Evolutionary conservation across 2,888 invertebrate genomes (phyloP).

Genomic region (Lymantria monacha): DNA sequence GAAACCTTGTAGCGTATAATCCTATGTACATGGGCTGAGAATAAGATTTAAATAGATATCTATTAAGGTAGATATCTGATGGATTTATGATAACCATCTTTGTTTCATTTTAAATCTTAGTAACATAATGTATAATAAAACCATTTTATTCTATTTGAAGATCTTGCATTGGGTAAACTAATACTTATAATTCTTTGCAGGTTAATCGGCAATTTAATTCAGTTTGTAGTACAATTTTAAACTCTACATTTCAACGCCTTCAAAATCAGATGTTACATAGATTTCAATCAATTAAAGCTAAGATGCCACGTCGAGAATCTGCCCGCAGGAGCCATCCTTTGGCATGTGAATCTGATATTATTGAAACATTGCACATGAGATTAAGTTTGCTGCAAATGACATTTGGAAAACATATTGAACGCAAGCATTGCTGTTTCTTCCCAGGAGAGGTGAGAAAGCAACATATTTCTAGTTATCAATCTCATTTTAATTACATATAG

Average conservation of each 20-base stretch:
- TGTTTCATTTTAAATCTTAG: background rate
- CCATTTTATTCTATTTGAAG: too few species aligned
- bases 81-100: too few species aligned
- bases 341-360: conserved; percentile 95
- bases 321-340: conserved; percentile 94
- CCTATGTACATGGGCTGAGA: too few species aligned
- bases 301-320: conserved; percentile 95
- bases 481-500: too few species aligned
- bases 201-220: conserved; percentile 91
- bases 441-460: conserved; percentile 90
- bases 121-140: background rate
- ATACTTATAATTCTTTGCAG: conserved; percentile 67
- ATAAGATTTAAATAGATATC: too few species aligned
- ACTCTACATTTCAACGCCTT: conserved; percentile 91
- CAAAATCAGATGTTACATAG: conserved; percentile 92
- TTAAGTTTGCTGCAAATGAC: conserved; percentile 95
- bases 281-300: conserved; percentile 93
- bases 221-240: conserved; percentile 89
- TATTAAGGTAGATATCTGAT: too few species aligned
- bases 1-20: too few species aligned
- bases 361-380: conserved; percentile 96
- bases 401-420: conserved; percentile 96
- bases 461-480: too few species aligned
- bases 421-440: conserved; percentile 96
- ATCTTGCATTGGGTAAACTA: too few species aligned